Percentiles rank a stretch among this genome's conserved stretches.
These are phyloP conservation scores for Pharmacophagus antenor DNA, from an alignment of 2,888 invertebrate genomes.

Conservation along the genomic window DNA sequence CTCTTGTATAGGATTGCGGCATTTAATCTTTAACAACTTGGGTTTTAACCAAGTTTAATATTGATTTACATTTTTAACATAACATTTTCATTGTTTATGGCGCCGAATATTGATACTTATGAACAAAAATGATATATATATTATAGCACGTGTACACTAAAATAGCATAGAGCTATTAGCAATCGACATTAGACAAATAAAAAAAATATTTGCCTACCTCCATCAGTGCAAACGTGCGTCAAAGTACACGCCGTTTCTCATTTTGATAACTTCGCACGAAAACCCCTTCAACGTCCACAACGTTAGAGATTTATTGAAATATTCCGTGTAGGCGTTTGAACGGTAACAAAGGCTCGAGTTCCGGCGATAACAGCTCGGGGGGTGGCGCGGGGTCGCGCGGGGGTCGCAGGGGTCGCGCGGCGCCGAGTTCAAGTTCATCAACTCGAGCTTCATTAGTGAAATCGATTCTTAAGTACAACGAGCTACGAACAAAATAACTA, in stretches of 20 bases:
- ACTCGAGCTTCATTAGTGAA: conserved; percentile 44
- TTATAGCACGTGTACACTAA: too few species aligned
- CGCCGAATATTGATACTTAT: too few species aligned
- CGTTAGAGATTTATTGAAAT: conserved; percentile 24
- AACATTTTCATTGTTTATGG: too few species aligned
- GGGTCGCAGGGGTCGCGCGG: conserved; percentile 38
- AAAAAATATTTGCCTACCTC: background rate
- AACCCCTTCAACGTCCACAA: conserved; percentile 3
- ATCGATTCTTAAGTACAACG: conserved; percentile 39
- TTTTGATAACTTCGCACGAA: conserved; percentile 24
- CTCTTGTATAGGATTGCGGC: too few species aligned
- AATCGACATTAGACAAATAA: too few species aligned
- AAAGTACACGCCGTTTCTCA: background rate
- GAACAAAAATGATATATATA: too few species aligned
- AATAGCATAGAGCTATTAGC: too few species aligned
- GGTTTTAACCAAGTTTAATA: too few species aligned
- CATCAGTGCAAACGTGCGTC: background rate
- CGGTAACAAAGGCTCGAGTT: conserved; percentile 19
- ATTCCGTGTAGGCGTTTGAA: conserved; percentile 25
- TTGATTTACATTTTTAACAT: too few species aligned
- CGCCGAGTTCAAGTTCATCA: conserved; percentile 47
- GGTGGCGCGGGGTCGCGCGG: conserved; percentile 35
- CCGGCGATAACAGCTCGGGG: conserved; percentile 35
- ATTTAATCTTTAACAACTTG: too few species aligned
- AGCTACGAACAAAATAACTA: conserved; percentile 32